Conservation (phyloP, 2,113 vertebrate species). For the Ariopsis seemanni region DNA sequence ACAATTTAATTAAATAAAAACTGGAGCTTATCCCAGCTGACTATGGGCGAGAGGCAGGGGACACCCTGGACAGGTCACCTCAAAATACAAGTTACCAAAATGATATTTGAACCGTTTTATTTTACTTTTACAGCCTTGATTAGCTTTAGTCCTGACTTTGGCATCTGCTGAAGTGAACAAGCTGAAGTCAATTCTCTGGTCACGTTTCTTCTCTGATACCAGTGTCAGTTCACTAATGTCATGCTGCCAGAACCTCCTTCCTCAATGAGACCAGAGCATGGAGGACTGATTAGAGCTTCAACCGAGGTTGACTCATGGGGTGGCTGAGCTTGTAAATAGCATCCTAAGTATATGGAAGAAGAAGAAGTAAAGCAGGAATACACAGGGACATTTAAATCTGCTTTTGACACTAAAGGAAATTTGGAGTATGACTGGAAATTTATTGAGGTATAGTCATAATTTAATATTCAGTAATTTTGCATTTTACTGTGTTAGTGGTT, state of each 20-base stretch:
- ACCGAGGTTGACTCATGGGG: constrained; percentile 38
- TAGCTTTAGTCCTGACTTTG: constrained; percentile 11
- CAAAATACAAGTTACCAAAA: neutral
- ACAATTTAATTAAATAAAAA: neutral
- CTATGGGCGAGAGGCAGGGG: too few relatives aligned
- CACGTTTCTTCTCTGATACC: constrained; percentile 26
- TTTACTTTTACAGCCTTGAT: neutral
- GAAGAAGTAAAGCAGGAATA: constrained; percentile 23
- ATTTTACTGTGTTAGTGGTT: constrained; percentile 12
- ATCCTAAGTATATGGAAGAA: constrained; percentile 21
- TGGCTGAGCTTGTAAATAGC: constrained; percentile 40
- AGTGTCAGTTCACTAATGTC: constrained; percentile 28
- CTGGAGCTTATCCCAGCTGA: too few relatives aligned
- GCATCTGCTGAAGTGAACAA: neutral
- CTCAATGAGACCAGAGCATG: constrained; percentile 45
- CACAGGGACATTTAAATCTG: constrained; percentile 15
- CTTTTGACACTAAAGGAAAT: constrained; percentile 23
- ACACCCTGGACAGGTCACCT: too few relatives aligned
- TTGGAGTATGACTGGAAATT: constrained; percentile 17
- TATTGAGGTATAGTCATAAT: constrained; percentile 12
- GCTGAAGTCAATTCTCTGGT: constrained; percentile 2
- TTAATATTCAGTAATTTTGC: constrained; percentile 29
- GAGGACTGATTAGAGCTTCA: constrained; percentile 41
- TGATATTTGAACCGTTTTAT: neutral
- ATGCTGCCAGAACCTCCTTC: constrained; percentile 17